A percentile compares a stretch with the other conserved stretches of the same genome.
Evolutionary conservation across 2,888 invertebrate species (phyloP).

Genomic region (Thyatira batis): DNA sequence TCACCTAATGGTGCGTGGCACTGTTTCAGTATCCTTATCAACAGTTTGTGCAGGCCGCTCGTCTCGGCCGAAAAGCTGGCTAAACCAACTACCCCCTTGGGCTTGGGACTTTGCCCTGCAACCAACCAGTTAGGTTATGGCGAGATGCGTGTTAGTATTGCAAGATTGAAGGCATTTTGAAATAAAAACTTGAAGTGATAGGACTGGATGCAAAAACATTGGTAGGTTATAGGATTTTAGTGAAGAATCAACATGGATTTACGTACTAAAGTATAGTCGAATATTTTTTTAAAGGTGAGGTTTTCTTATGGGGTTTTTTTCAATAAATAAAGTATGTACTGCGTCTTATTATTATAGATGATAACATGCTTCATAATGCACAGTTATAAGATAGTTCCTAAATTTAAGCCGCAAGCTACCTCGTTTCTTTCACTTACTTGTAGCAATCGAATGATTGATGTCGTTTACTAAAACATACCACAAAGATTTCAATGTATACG

Average conservation of each 20-base stretch:
- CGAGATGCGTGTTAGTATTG: slow-evolving; percentile 28
- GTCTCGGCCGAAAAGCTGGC: slow-evolving; percentile 81
- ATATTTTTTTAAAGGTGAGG: no score
- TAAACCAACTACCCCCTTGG: slow-evolving; percentile 82
- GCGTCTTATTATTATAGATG: no score
- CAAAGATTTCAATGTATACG: neutral
- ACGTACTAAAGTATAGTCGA: no score
- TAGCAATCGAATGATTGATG: neutral
- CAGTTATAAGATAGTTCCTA: neutral
- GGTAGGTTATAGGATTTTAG: no score
- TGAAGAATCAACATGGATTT: no score
- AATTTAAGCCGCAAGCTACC: slow-evolving; percentile 30
- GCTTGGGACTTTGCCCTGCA: slow-evolving; percentile 76
- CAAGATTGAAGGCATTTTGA: slow-evolving; percentile 5
- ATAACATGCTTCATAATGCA: neutral
- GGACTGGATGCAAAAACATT: neutral
- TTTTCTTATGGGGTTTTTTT: no score
- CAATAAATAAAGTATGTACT: no score
- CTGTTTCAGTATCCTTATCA: slow-evolving; percentile 57
- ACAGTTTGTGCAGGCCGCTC: slow-evolving; percentile 59
- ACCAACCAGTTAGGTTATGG: slow-evolving; percentile 63
- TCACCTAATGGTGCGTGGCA: slow-evolving; percentile 78
- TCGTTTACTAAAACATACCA: neutral
- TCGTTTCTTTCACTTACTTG: neutral
- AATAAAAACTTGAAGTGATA: neutral